Percentiles rank a stretch among this genome's conserved stretches.
These are phyloP conservation scores for Melanerpes aurifrons DNA, from an alignment of 2,113 vertebrate species.

Conservation along the genomic window DNA sequence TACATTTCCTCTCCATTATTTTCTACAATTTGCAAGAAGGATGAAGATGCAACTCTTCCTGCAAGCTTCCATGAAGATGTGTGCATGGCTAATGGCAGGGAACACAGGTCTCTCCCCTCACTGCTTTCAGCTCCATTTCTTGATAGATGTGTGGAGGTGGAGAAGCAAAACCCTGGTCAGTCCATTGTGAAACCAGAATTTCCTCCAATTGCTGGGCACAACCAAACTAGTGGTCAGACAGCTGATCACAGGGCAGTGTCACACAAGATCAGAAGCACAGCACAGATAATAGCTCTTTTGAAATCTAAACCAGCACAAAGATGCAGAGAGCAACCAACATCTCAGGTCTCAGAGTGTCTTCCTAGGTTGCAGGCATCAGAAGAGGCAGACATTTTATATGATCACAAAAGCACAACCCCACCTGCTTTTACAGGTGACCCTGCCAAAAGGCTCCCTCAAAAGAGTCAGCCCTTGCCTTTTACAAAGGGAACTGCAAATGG, in stretches of 20 bases:
- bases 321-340: neutral
- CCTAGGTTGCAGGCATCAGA: neutral
- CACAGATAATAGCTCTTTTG: conserved; percentile 78
- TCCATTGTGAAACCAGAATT: neutral
- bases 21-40: conserved; percentile 44
- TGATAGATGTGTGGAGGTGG: neutral
- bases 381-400: neutral
- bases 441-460: neutral
- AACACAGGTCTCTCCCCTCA: neutral
- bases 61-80: neutral
- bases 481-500: neutral
- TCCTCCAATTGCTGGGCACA: neutral
- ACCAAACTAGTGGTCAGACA: neutral
- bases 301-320: conserved; percentile 30
- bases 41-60: neutral
- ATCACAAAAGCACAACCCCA: neutral
- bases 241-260: neutral
- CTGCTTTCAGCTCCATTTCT: neutral
- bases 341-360: neutral
- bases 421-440: neutral
- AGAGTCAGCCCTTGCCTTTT: neutral
- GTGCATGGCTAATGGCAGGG: neutral
- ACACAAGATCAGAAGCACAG: conserved; percentile 76
- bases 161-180: neutral
- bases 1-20: conserved; percentile 64